A percentile compares a stretch with the other conserved stretches of the same genome.
These are phyloP conservation scores for Trilocha varians DNA, from an alignment of 2,888 invertebrate species.

Conservation along the genomic window DNA sequence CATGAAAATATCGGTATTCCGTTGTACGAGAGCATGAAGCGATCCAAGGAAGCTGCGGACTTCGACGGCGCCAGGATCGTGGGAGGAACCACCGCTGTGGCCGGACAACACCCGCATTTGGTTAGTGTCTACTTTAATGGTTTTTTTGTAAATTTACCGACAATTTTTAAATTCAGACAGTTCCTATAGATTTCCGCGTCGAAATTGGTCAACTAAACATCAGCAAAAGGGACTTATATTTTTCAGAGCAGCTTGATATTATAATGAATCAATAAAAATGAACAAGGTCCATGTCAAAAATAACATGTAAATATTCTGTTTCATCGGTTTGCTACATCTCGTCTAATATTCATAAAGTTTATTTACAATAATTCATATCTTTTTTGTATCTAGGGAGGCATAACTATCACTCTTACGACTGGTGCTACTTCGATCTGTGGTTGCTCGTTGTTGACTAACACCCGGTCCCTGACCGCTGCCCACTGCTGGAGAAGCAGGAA, in stretches of 20 bases:
- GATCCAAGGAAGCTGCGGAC: conserved; percentile 18
- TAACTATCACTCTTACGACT: conserved; percentile 23
- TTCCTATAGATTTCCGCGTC: no score
- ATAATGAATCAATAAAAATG: no score
- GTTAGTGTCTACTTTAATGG: conserved; percentile 11
- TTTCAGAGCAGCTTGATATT: no score
- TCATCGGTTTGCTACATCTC: no score
- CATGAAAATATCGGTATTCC: conserved; percentile 25
- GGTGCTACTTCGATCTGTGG: conserved; percentile 26
- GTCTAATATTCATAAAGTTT: no score
- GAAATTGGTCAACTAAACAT: no score
- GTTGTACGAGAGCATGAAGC: conserved; percentile 23
- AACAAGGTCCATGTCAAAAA: no score
- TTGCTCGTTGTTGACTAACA: conserved; percentile 24
- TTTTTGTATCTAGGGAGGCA: conserved; percentile 16
- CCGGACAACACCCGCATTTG: conserved; percentile 22
- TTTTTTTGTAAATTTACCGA: no score
- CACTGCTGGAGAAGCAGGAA: conserved; percentile 34
- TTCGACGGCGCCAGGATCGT: conserved; percentile 23
- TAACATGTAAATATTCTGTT: no score
- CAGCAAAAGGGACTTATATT: no score
- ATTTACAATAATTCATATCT: no score
- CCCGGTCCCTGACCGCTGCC: conserved; percentile 25
- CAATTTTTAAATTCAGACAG: no score
- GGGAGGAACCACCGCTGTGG: conserved; percentile 18